These are phyloP conservation scores for Tanytarsus gracilentus DNA, from an alignment of 2,888 invertebrate species.

Conservation along the genomic window DNA sequence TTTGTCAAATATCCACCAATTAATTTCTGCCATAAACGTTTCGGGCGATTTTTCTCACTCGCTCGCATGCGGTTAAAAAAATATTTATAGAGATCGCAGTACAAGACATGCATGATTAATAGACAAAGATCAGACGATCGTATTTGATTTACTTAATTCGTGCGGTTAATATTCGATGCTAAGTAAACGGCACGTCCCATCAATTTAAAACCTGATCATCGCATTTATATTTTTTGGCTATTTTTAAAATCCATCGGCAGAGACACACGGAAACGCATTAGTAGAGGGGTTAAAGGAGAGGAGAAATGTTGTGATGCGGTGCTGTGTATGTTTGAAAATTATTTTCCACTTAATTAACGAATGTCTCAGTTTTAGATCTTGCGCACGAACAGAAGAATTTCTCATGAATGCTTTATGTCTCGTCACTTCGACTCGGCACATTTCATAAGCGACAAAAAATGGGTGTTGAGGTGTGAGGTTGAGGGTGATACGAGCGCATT, in stretches of 20 bases:
- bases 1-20: no score
- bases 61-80: no score
- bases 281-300: background rate
- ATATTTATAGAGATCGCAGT: no score
- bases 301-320: background rate
- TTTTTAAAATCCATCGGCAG: background rate
- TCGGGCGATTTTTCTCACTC: no score
- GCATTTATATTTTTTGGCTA: background rate
- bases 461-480: background rate
- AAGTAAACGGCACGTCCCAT: slow-evolving; percentile 20
- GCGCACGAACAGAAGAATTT: slow-evolving; percentile 5
- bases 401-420: slow-evolving; percentile 20
- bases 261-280: background rate
- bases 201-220: slow-evolving; percentile 9
- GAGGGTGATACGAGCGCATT: background rate
- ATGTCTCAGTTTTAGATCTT: background rate
- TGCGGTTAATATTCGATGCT: slow-evolving; percentile 20
- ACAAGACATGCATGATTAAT: no score
- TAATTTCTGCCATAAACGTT: no score
- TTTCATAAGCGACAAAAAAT: background rate
- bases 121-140: no score
- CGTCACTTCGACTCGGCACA: slow-evolving; percentile 13
- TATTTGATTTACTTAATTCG: background rate
- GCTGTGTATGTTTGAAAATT: slow-evolving; percentile 16
- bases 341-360: slow-evolving; percentile 28